These are phyloP conservation scores for Trachelus tabidus DNA, from an alignment of 2,888 invertebrate genomes.

Conservation along the genomic window DNA sequence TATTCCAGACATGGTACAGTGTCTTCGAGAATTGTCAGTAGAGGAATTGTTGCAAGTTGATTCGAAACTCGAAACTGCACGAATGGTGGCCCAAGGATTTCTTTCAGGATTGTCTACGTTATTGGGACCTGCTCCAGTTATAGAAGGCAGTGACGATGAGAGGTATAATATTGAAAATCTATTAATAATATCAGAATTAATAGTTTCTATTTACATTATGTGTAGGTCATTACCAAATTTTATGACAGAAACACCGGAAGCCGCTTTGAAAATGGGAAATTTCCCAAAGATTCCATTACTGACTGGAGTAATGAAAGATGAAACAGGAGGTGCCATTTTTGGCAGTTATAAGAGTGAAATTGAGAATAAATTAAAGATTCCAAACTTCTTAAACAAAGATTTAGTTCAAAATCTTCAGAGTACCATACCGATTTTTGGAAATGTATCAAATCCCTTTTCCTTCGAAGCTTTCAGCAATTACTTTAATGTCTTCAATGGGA, in stretches of 20 bases:
- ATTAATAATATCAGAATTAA: not conserved
- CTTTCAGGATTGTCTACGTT: slow-evolving; percentile 75
- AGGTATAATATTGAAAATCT: slow-evolving; percentile 32
- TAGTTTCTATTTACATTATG: slow-evolving; percentile 1
- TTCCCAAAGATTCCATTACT: slow-evolving; percentile 74
- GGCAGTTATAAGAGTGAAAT: slow-evolving; percentile 67
- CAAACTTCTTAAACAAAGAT: slow-evolving; percentile 64
- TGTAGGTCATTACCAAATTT: slow-evolving; percentile 75
- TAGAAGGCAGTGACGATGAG: slow-evolving; percentile 75
- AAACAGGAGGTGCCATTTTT: slow-evolving; percentile 74
- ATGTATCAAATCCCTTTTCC: slow-evolving; percentile 33
- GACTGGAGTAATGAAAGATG: slow-evolving; percentile 80
- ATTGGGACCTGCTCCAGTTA: slow-evolving; percentile 75
- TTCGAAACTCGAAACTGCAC: slow-evolving; percentile 70
- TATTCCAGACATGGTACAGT: slow-evolving; percentile 74
- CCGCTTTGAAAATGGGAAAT: slow-evolving; percentile 70
- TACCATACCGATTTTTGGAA: slow-evolving; percentile 53
- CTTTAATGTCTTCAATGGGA: slow-evolving; percentile 26
- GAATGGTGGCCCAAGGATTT: slow-evolving; percentile 71
- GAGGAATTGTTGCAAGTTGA: slow-evolving; percentile 69
- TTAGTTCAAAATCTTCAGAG: slow-evolving; percentile 64
- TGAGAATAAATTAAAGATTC: slow-evolving; percentile 59
- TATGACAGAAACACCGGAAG: slow-evolving; percentile 73
- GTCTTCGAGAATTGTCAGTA: slow-evolving; percentile 70
- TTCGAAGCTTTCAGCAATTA: slow-evolving; percentile 47